These are phyloP conservation scores for Pedionomus torquatus DNA, from an alignment of 2,113 vertebrate species.

Conservation along the genomic window DNA sequence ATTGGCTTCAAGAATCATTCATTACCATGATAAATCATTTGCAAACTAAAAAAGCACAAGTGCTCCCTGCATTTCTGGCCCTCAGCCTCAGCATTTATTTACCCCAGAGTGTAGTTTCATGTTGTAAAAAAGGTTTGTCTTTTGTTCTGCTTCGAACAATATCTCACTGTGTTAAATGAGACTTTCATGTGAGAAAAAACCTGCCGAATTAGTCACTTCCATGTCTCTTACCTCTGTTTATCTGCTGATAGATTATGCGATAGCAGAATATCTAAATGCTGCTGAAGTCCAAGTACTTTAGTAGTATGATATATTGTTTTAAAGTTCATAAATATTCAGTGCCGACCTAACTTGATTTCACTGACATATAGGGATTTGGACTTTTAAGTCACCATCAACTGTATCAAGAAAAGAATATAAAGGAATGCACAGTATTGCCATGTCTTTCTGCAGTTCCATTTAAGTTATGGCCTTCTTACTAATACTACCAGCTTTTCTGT, in stretches of 20 bases:
- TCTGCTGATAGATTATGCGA: background rate
- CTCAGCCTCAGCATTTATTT: background rate
- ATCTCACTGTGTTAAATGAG: background rate
- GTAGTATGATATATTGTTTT: background rate
- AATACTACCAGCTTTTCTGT: background rate
- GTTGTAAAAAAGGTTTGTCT: background rate
- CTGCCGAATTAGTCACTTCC: background rate
- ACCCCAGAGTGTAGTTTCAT: background rate
- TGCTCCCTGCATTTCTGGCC: background rate
- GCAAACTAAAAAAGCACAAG: background rate
- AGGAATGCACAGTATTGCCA: background rate
- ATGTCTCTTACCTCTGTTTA: background rate
- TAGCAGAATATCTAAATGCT: background rate
- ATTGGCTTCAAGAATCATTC: background rate
- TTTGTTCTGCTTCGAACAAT: background rate
- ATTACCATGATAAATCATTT: background rate
- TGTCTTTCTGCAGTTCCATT: background rate
- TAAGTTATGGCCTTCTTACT: background rate
- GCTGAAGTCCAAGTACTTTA: background rate
- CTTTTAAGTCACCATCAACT: background rate
- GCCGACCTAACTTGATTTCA: background rate
- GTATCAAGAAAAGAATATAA: background rate
- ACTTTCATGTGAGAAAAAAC: background rate
- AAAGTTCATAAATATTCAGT: background rate
- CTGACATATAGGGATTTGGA: background rate